Percentiles rank a stretch among this genome's conserved stretches.
phyloP scores from a whole-genome alignment of 2,888 invertebrate genomes.

The Eumerus sabulonum region DNA sequence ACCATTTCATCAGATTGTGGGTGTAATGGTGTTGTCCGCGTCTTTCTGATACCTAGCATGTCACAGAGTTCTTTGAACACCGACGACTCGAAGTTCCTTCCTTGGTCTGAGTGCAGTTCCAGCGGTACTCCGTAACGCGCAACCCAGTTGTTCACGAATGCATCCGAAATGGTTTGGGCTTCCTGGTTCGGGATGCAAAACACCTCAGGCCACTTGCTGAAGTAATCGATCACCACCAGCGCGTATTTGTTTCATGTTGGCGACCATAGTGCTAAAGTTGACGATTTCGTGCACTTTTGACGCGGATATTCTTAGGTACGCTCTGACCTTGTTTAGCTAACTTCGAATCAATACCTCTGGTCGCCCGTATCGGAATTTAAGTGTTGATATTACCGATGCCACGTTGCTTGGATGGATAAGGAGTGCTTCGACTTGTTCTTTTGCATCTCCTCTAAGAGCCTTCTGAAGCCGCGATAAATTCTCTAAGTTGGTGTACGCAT shows the following conservation, averaged over 20 bases:
- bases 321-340: constrained; percentile 60
- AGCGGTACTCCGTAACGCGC: no score
- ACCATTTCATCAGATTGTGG: no score
- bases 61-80: no score
- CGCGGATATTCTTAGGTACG: constrained; percentile 46
- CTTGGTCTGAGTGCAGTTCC: no score
- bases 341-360: constrained; percentile 63
- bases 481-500: constrained; percentile 56
- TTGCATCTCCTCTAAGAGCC: constrained; percentile 56
- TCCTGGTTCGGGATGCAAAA: neutral
- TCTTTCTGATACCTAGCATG: no score
- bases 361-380: constrained; percentile 67
- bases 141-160: no score
- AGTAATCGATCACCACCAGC: no score
- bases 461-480: constrained; percentile 61
- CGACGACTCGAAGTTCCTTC: no score
- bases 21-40: no score
- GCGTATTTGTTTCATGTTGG: constrained; percentile 1
- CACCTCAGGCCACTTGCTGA: no score
- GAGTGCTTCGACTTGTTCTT: constrained; percentile 50
- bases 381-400: constrained; percentile 42
- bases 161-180: no score
- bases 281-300: constrained; percentile 52
- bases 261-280: constrained; percentile 51
- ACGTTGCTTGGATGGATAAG: constrained; percentile 65